A percentile compares a stretch with the other conserved stretches of the same genome.
Conservation (phyloP, 2,113 vertebrate genomes). For the Strigops habroptila region DNA sequence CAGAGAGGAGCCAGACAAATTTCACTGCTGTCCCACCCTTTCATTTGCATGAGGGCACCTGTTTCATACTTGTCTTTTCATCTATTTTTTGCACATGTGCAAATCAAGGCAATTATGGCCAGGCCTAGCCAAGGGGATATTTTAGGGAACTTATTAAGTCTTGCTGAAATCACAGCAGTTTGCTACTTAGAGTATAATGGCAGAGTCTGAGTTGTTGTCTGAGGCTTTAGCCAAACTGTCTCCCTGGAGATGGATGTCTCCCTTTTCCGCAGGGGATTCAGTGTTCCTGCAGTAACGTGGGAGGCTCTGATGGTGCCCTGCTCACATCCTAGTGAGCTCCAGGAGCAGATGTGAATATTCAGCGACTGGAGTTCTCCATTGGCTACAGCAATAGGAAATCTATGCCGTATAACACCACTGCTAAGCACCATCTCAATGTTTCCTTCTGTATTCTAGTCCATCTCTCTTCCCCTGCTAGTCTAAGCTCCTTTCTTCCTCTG, state of each 20-base stretch:
- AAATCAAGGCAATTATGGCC: conserved; percentile 6
- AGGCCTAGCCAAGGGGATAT: neutral
- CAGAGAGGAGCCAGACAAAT: neutral
- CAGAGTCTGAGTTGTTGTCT: neutral
- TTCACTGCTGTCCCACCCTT: neutral
- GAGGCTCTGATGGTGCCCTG: neutral
- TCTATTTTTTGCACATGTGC: neutral
- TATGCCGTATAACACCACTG: neutral
- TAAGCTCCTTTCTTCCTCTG: neutral
- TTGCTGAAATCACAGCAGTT: conserved; percentile 20
- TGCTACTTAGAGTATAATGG: neutral
- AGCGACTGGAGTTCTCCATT: neutral
- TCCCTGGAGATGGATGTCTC: neutral
- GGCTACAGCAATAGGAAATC: neutral
- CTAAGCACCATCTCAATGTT: neutral
- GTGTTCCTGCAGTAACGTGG: neutral
- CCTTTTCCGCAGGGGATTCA: neutral
- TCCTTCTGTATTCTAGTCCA: neutral
- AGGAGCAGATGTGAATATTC: neutral
- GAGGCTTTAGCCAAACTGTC: neutral
- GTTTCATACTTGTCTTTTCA: neutral
- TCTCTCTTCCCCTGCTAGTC: neutral
- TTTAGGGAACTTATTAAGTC: neutral
- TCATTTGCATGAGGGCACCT: neutral
- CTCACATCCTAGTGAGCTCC: neutral